A percentile compares a stretch with the other conserved stretches of the same genome.
Evolutionary conservation across 92 coral and sea anemone species (phyloP).

Genomic region (Desmophyllum pertusum): DNA sequence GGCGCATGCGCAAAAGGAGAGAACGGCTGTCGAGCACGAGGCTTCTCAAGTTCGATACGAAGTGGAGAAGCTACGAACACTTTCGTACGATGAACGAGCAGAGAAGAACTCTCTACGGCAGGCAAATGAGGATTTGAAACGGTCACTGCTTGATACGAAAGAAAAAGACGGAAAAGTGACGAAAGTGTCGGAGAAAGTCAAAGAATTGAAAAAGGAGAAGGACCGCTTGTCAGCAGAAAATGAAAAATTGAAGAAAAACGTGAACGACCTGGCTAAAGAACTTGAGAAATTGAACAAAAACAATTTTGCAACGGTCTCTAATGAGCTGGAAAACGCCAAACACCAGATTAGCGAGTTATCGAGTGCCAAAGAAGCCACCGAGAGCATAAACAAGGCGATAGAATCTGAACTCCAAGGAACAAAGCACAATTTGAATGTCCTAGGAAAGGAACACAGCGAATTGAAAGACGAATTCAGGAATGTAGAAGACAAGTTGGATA

Average conservation of each 20-base stretch:
- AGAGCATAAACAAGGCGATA: constrained; percentile 27
- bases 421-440: constrained; percentile 42
- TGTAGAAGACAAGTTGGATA: constrained; percentile 39
- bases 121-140: constrained; percentile 29
- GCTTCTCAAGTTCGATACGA: constrained; percentile 20
- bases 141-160: constrained; percentile 26
- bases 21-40: constrained; percentile 22
- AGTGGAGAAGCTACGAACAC: constrained; percentile 27
- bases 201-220: constrained; percentile 53
- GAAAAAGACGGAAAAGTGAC: constrained; percentile 20
- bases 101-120: constrained; percentile 31
- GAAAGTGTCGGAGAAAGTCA: constrained; percentile 39
- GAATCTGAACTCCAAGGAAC: constrained; percentile 49
- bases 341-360: constrained; percentile 28
- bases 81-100: constrained; percentile 47
- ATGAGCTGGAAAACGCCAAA: constrained; percentile 33
- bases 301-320: constrained; percentile 9
- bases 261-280: constrained; percentile 30
- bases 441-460: constrained; percentile 36
- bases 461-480: constrained; percentile 25
- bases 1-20: constrained; percentile 39
- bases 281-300: constrained; percentile 19
- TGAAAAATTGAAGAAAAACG: constrained; percentile 49
- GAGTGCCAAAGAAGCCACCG: constrained; percentile 38
- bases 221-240: constrained; percentile 55